Evolutionary conservation across 2,888 invertebrate species (phyloP), one percentile per base, ranked within the genome.

Genomic region (Tortrix viridana): DNA sequence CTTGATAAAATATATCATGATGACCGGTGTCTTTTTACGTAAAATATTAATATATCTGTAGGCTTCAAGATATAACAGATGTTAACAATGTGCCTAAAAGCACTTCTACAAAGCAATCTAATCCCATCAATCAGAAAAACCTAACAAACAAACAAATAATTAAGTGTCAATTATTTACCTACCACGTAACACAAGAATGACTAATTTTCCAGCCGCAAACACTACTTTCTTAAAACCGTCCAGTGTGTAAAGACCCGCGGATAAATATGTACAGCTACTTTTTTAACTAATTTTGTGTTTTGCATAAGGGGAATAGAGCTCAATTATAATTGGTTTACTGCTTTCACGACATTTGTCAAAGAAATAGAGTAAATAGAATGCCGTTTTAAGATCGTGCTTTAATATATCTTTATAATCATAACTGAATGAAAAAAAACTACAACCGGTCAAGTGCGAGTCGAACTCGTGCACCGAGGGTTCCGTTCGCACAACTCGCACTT

Each of bases 301-400:
- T 16, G 65, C 68, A 66, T 60, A 65, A 64, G 66, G 66, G 71
- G 68, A 61, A 6, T 32, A 38, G 59, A 44, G 67, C 55, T 73
- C 76, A 65, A 58, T 46, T 67, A 54, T 57, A 69, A 67, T 57
- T 74, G 73, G 77, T 69, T 71, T 70, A 70, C 32, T 32, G 59
- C 72, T 71, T 69, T 67, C 65, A 76, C 73, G 73, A 77, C 79
- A 68, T 73, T 68, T 32, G 48, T 32, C 72, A 63, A 26, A 37
- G 81, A 81, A 66, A 55, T 74, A 79, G 32, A 32, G 32, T 32
- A 12, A 32, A 32, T 32, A 12, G 12, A 12, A 32, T 32, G 32
- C 12, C 1, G 12, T 9, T 7, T 26, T 9, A 26, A 12, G 32
- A 32, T 4, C 22, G 22, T n/a, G n/a, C n/a, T n/a, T n/a, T n/a